Conservation (phyloP, 2,888 invertebrate species). For the Polydesmus complanatus region DNA sequence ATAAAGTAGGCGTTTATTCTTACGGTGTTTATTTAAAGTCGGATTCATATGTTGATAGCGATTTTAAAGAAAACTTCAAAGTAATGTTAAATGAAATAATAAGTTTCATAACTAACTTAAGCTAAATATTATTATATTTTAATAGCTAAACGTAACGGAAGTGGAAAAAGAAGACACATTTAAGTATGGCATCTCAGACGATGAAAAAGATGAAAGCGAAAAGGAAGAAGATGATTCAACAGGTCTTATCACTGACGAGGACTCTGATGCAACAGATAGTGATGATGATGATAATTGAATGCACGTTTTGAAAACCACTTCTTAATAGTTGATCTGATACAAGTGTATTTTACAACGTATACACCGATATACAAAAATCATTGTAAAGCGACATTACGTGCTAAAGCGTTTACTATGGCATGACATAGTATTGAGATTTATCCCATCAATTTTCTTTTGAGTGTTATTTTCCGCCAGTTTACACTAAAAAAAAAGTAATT, state of each 20-base stretch:
- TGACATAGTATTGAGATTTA: too few relatives aligned
- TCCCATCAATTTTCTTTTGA: too few relatives aligned
- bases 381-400: too few relatives aligned
- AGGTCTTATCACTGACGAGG: constrained; percentile 49
- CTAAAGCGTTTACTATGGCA: too few relatives aligned
- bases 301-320: too few relatives aligned
- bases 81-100: constrained; percentile 30
- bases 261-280: constrained; percentile 29
- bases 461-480: too few relatives aligned
- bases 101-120: neutral
- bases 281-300: neutral
- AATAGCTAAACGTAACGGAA: constrained; percentile 82
- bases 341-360: too few relatives aligned
- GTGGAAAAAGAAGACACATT: constrained; percentile 64
- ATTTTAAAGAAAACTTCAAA: constrained; percentile 87
- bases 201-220: constrained; percentile 61
- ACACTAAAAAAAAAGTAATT: too few relatives aligned
- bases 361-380: too few relatives aligned
- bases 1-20: constrained; percentile 80
- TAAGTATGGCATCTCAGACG: constrained; percentile 88
- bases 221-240: constrained; percentile 47
- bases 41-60: constrained; percentile 94
- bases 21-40: constrained; percentile 85
- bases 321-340: too few relatives aligned
- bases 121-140: constrained; percentile 14